These are phyloP conservation scores for Pheosia gnoma DNA, from an alignment of 2,888 invertebrate species.

Conservation along the genomic window DNA sequence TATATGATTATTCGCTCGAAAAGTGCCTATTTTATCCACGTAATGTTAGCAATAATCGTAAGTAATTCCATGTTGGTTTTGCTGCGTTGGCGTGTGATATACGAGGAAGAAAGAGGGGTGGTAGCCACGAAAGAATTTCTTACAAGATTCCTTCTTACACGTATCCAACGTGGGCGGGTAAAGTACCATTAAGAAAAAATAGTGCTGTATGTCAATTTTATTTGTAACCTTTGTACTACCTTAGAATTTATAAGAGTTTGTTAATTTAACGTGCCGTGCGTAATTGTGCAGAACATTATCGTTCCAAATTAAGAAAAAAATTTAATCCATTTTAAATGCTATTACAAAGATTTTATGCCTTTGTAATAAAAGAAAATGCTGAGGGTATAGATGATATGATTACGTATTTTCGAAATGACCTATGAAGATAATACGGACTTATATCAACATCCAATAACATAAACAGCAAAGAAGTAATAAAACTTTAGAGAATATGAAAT, in stretches of 20 bases:
- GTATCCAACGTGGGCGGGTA: neutral
- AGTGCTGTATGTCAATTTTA: neutral
- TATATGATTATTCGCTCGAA: neutral
- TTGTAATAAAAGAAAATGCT: too few relatives aligned
- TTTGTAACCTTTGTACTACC: neutral
- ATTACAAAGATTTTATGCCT: too few relatives aligned
- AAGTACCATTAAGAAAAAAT: neutral
- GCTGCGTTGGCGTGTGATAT: neutral
- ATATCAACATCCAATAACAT: neutral
- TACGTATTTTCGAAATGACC: too few relatives aligned
- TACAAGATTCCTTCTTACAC: neutral
- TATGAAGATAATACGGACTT: too few relatives aligned
- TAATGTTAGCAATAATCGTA: conserved; percentile 5
- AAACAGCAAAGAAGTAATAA: neutral
- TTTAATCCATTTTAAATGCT: too few relatives aligned
- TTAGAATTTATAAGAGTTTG: neutral
- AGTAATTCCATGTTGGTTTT: conserved; percentile 1
- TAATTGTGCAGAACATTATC: too few relatives aligned
- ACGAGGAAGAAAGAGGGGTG: neutral
- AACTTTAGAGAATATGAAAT: neutral
- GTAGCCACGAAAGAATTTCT: neutral
- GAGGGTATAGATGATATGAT: too few relatives aligned
- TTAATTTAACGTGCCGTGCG: neutral
- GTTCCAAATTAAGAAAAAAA: too few relatives aligned
- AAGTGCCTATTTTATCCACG: conserved; percentile 4